Base-by-base conservation (phyloP, 2,888 invertebrate genomes). In the Scrobipalpa atriplicella region DNA sequence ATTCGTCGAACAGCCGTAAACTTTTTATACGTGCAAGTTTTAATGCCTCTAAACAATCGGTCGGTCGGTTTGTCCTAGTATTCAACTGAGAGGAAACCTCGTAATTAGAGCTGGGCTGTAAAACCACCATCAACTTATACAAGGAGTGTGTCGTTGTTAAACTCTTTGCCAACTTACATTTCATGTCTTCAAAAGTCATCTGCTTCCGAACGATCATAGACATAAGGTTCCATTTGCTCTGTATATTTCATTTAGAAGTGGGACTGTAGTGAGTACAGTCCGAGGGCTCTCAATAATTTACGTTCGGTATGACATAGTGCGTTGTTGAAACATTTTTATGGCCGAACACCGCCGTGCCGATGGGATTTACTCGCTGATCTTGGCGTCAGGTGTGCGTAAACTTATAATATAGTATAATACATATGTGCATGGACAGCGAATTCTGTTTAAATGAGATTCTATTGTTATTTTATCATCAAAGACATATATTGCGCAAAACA, bases 91-190 rank as follows among this genome's bases (percentile, higher is more conserved):
- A 88, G 86, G 87, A 89, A 88, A 89, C 86, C 83, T 84, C 82
- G 82, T 88, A 90, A 92, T 92, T 92, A 90, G 87, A 86, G 85
- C 84, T 81, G 78, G 84, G 87, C 81, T 80, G 85, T 92, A 92
- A 92, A 92, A 92, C 83, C 89, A 85, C 90, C 90, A 90, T 92
- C 88, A 92, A 87, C 82, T 82, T 79, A 84, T 82, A 84, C 81
- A 76, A 87, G 81, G 84, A 85, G 79, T 83, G 82, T 82, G 80
- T 82, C 82, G 83, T 73, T 81, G 78, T 85, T 82, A 76, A 84
- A 84, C 78, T 75, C 69, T 69, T 70, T 67, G 72, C 75, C 74
- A 77, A 73, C 54, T 64, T 71, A 29, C 71, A 63, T 47, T 13
- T 36, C 36, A n/a, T n/a, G 8, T 29, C 38, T 38, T 56, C 13